Conservation (phyloP, 2,113 vertebrate genomes). For the Alethe diademata region DNA sequence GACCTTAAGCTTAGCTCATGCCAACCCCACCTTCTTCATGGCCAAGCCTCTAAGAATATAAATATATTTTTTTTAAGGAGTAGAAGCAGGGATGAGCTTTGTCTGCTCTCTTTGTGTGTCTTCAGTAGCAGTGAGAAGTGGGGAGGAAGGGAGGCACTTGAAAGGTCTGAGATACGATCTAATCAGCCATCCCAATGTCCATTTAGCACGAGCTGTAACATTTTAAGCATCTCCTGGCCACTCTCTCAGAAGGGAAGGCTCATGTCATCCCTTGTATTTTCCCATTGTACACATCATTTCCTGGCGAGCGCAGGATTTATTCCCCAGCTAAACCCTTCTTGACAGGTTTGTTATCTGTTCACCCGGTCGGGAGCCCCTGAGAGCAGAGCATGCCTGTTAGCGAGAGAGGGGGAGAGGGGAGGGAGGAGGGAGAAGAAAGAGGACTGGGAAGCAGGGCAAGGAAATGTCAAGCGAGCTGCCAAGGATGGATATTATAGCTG, state of each 20-base stretch:
- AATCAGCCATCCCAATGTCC: slow-evolving; percentile 79
- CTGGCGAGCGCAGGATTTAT: slow-evolving; percentile 81
- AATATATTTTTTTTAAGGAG: background rate
- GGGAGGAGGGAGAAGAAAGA: slow-evolving; percentile 53
- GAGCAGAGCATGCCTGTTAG: slow-evolving; percentile 81
- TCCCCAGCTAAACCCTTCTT: slow-evolving; percentile 82
- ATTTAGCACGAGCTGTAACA: slow-evolving; percentile 72
- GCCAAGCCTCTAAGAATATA: slow-evolving; percentile 64
- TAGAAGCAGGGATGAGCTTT: slow-evolving; percentile 44
- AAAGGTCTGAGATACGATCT: slow-evolving; percentile 78
- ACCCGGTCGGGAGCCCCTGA: slow-evolving; percentile 82
- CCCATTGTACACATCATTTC: slow-evolving; percentile 83
- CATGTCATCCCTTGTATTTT: slow-evolving; percentile 76
- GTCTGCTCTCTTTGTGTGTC: slow-evolving; percentile 74
- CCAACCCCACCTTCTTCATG: slow-evolving; percentile 64
- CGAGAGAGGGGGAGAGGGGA: slow-evolving; percentile 52
- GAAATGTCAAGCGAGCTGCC: slow-evolving; percentile 91
- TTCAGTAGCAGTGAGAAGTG: slow-evolving; percentile 49
- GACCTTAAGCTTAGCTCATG: slow-evolving; percentile 80
- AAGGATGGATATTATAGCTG: slow-evolving; percentile 88
- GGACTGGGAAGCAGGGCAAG: slow-evolving; percentile 82
- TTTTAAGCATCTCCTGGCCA: slow-evolving; percentile 75
- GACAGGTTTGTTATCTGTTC: slow-evolving; percentile 93
- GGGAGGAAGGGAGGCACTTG: slow-evolving; percentile 73
- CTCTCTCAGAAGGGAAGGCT: slow-evolving; percentile 76